Evolutionary conservation across 2,888 invertebrate genomes (phyloP).

Genomic region (Clistopyga incitator): DNA sequence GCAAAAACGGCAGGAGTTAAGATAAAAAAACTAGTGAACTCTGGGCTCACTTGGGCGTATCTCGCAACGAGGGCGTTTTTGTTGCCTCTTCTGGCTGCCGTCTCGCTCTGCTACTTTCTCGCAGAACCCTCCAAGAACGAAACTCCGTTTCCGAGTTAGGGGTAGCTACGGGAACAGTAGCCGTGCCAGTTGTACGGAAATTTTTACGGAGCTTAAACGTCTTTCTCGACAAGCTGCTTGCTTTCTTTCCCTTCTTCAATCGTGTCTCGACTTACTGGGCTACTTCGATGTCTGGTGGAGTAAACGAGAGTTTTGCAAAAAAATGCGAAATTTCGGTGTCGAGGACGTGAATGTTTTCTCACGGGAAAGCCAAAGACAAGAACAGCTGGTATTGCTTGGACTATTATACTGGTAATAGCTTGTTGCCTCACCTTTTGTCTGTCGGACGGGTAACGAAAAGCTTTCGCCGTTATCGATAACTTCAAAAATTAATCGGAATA

Average conservation of each 20-base stretch:
- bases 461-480: slow-evolving; percentile 27
- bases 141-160: slow-evolving; percentile 53
- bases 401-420: slow-evolving; percentile 19
- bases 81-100: slow-evolving; percentile 23
- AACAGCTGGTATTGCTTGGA: slow-evolving; percentile 26
- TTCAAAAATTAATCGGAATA: slow-evolving; percentile 9
- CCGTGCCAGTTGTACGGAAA: slow-evolving; percentile 49
- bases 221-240: slow-evolving; percentile 51
- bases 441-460: slow-evolving; percentile 45
- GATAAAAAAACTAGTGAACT: slow-evolving; percentile 16
- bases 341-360: slow-evolving; percentile 39
- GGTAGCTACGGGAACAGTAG: neutral
- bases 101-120: slow-evolving; percentile 17
- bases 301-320: slow-evolving; percentile 28
- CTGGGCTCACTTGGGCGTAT: slow-evolving; percentile 11
- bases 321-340: slow-evolving; percentile 26
- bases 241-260: slow-evolving; percentile 38
- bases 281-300: slow-evolving; percentile 3
- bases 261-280: slow-evolving; percentile 29
- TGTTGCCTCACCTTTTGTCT: slow-evolving; percentile 11
- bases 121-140: slow-evolving; percentile 16
- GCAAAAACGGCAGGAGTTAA: slow-evolving; percentile 1
- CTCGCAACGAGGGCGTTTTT: slow-evolving; percentile 42
- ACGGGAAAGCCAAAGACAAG: slow-evolving; percentile 51
- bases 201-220: slow-evolving; percentile 55